Evolutionary conservation across 2,113 vertebrate genomes (phyloP).

Genomic region (Petrocephalus zakoni): DNA sequence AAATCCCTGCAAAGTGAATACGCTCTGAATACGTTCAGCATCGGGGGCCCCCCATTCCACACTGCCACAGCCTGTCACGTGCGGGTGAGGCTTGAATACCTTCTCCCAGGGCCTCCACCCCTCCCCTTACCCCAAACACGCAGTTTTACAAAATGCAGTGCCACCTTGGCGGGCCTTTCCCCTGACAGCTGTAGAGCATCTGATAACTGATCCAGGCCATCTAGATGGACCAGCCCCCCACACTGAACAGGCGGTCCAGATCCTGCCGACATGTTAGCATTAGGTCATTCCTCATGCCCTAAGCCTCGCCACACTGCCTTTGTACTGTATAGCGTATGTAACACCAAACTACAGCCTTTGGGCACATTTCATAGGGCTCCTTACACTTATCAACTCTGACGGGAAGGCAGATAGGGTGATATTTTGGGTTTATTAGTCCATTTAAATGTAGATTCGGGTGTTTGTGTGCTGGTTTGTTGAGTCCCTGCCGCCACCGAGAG

Average conservation of each 20-base stretch:
- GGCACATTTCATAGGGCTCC: neutral
- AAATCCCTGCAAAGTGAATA: neutral
- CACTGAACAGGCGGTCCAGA: neutral
- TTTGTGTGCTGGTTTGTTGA: neutral
- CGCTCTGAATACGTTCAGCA: neutral
- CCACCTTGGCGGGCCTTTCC: neutral
- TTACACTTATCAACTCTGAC: neutral
- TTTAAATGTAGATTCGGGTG: neutral
- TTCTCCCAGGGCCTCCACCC: too few species aligned
- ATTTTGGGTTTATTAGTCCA: constrained; percentile 3
- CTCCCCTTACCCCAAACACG: too few species aligned
- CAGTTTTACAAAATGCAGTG: neutral
- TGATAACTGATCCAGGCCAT: neutral
- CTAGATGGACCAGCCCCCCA: neutral
- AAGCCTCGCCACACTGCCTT: neutral
- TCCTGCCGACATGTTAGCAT: neutral
- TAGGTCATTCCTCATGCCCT: neutral
- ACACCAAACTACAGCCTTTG: neutral
- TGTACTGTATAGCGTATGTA: neutral
- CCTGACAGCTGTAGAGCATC: neutral
- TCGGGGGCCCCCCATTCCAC: neutral
- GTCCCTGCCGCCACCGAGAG: neutral
- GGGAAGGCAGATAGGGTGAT: neutral
- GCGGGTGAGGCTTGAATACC: neutral
- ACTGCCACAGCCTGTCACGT: neutral